Percentiles rank a stretch among this genome's conserved stretches.
Conservation (phyloP, 92 coral and sea anemone species). For the Diadumene lineata region DNA sequence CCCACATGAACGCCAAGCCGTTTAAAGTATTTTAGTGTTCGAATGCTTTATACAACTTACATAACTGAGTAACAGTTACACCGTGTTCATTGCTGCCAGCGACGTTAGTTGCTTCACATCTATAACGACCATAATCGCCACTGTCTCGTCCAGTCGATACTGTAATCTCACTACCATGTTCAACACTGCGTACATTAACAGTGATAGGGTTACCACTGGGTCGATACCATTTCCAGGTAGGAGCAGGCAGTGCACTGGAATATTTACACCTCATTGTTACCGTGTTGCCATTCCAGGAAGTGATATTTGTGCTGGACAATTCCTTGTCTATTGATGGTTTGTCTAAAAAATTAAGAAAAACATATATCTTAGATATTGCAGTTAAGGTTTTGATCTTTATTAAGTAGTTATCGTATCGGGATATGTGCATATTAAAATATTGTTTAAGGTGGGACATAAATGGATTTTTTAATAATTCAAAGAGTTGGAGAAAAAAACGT, state of each 20-base stretch:
- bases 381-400: neutral
- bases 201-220: neutral
- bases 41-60: slow-evolving; percentile 2
- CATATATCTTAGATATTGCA: neutral
- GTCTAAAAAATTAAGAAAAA: neutral
- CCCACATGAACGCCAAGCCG: too few species aligned
- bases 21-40: too few species aligned
- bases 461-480: too few species aligned
- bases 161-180: neutral
- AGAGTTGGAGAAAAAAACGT: too few species aligned
- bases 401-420: neutral
- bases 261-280: neutral
- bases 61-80: slow-evolving; percentile 2
- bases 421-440: too few species aligned
- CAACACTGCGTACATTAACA: neutral
- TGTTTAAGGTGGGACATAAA: too few species aligned
- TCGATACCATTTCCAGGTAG: neutral
- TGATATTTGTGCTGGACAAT: neutral
- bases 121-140: slow-evolving; percentile 20
- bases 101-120: slow-evolving; percentile 10
- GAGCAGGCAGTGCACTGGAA: neutral
- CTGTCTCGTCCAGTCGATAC: neutral
- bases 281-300: neutral
- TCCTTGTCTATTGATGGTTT: neutral
- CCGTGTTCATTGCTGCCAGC: slow-evolving; percentile 10